Base-by-base conservation (phyloP, 2,888 invertebrate genomes). In the Alviniconcha strummeri region DNA sequence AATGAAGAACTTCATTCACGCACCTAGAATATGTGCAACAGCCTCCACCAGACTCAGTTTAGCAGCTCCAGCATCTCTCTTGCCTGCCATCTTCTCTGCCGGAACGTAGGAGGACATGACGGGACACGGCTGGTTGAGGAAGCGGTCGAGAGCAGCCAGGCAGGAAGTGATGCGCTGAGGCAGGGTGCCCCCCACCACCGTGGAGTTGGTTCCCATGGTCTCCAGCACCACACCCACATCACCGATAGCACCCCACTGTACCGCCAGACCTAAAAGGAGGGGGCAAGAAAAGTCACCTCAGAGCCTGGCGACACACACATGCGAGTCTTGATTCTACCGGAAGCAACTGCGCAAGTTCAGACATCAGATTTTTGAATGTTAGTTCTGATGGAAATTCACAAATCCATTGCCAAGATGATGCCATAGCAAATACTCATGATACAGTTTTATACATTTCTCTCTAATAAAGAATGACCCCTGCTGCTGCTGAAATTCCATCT, bases 171-270 rank as follows among this genome's bases (percentile, higher is more conserved):
- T 97, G 89, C 98, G 96, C 94, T 99, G 99, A 17, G 99, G 99
- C 89, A 98, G 94, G 9, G 99, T 99, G 87, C 99, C 99, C 85
- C 98, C 98, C 88, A 99, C 96, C 89, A 97, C 97, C 0, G 97
- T 96, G 81, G 98, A 97, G 94, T 98, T 98, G 83, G 90, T 97
- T 78, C 97, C 95, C 96, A 98, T 96, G 78, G 96, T 96, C 91
- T 98, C 98, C 91, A 97, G 94, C 85, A 99, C 96, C 84, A 99
- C 95, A 82, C 99, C 99, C 74, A 98, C 98, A 94, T 99, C 99
- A 84, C 98, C 99, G 91, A 99, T 97, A 85, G 99, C 99, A 88
- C 99, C 99, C 99, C 99, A 99, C 94, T 99, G 99, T 90, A 99
- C 97, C 74, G 99, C 98, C 80, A 96, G 93, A 0, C 92, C 94